Evolutionary conservation across 2,797 vertebrate species (phyloP), one percentile per base, ranked within the genome.

Genomic region (Chelon labrosus): DNA sequence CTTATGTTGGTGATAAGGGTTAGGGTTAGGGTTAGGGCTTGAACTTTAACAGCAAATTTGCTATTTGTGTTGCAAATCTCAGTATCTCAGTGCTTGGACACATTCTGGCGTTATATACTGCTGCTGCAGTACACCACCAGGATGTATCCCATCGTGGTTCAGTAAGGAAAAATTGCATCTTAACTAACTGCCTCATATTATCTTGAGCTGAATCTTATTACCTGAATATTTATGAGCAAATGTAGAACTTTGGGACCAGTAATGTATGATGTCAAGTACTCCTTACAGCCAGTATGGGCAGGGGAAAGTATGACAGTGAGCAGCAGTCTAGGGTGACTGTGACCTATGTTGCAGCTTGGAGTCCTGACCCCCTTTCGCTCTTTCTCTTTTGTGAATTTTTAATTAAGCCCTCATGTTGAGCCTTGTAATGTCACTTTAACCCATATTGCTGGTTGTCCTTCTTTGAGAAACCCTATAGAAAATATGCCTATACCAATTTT

Each of bases 361-460:
- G n/a, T n/a, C n/a, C n/a, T n/a, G n/a, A n/a, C n/a, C n/a, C n/a
- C n/a, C n/a, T n/a, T n/a, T n/a, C n/a, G n/a, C n/a, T n/a, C n/a
- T n/a, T n/a, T n/a, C n/a, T n/a, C 37, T 5, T 1, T 79, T 66
- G 19, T 49, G 63, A 57, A 76, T 74, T 67, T 74, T 84, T 74
- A 80, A 80, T 73, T 62, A 76, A 72, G 38, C 31, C 31, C 31
- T 31, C 31, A 31, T 31, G 5, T 31, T 57, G 17, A 69, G 66
- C 63, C 61, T 46, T 27, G 51, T 60, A 14, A 60, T 64, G 56
- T 22, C 46, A 37, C 54, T 78, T 57, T 74, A 71, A 75, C 84
- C 82, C 73, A 39, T 5, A 27, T 31, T 42, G 55, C 65, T 66
- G 50, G 49, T 22, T 58, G 53, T 42, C 56, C 64, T 27, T 57